These are phyloP conservation scores for Remorina albescens DNA, from an alignment of 2,797 vertebrate genomes.

Conservation along the genomic window DNA sequence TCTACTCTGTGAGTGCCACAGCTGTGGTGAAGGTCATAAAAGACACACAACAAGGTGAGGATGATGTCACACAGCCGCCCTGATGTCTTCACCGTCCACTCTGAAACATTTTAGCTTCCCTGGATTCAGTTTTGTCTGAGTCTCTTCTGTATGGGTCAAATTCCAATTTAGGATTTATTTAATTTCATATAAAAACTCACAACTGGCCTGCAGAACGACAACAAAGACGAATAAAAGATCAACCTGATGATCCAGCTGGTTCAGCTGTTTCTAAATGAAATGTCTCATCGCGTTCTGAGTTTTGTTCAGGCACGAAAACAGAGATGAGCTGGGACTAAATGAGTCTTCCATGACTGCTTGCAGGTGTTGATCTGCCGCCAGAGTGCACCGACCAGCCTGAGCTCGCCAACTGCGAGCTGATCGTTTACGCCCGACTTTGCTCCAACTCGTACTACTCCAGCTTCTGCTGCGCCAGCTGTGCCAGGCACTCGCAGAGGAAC, in stretches of 20 bases:
- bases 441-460: slow-evolving; percentile 91
- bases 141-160: too few relatives aligned
- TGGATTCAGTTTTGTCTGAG: too few relatives aligned
- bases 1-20: slow-evolving; percentile 91
- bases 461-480: slow-evolving; percentile 97
- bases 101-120: too few relatives aligned
- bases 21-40: slow-evolving; percentile 89
- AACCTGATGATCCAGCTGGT: too few relatives aligned
- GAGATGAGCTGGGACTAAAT: too few relatives aligned
- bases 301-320: background rate
- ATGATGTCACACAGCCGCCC: background rate
- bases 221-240: background rate
- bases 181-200: too few relatives aligned
- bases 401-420: slow-evolving; percentile 94
- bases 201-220: too few relatives aligned
- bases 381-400: slow-evolving; percentile 93
- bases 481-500: slow-evolving; percentile 70
- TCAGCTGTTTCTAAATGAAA: background rate
- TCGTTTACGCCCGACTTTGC: slow-evolving; percentile 94
- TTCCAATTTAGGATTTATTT: too few relatives aligned
- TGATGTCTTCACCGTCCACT: background rate
- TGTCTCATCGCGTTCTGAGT: background rate
- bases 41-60: slow-evolving; percentile 79
- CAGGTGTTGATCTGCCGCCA: slow-evolving; percentile 50
- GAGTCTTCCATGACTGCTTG: background rate